phyloP scores from a whole-genome alignment of 2,113 vertebrate genomes.

The Natator depressus region DNA sequence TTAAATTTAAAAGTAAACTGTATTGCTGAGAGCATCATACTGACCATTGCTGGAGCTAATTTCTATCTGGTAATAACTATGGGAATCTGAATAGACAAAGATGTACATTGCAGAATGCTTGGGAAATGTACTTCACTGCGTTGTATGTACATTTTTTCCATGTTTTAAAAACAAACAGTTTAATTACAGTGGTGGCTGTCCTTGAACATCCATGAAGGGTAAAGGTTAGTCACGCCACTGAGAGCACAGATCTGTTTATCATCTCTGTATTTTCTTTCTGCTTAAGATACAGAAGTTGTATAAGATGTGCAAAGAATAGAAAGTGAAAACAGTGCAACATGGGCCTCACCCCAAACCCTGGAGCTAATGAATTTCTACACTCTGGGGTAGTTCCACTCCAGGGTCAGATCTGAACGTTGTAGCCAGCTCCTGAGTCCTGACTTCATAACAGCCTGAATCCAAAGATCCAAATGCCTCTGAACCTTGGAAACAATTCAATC shows the following conservation, averaged over 20 bases:
- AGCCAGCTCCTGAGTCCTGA: slow-evolving; percentile 35
- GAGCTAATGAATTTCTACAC: slow-evolving; percentile 52
- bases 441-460: slow-evolving; percentile 10
- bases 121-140: slow-evolving; percentile 61
- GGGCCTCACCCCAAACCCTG: slow-evolving; percentile 55
- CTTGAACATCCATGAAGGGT: slow-evolving; percentile 64
- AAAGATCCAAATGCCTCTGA: slow-evolving; percentile 26
- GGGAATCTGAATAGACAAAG: slow-evolving; percentile 60
- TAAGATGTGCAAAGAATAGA: slow-evolving; percentile 60
- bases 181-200: slow-evolving; percentile 43
- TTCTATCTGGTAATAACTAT: slow-evolving; percentile 65
- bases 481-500: background rate
- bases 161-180: slow-evolving; percentile 46
- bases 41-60: slow-evolving; percentile 66
- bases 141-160: background rate
- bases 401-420: slow-evolving; percentile 33
- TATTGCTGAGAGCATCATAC: slow-evolving; percentile 51
- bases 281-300: slow-evolving; percentile 58
- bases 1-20: slow-evolving; percentile 69
- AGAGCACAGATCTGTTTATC: slow-evolving; percentile 24
- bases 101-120: slow-evolving; percentile 43
- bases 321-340: slow-evolving; percentile 53
- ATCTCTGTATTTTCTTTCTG: slow-evolving; percentile 37
- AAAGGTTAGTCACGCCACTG: slow-evolving; percentile 61
- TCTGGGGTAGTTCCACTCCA: slow-evolving; percentile 39